Conservation (phyloP, 2,113 vertebrate species). For the Cettia cetti region DNA sequence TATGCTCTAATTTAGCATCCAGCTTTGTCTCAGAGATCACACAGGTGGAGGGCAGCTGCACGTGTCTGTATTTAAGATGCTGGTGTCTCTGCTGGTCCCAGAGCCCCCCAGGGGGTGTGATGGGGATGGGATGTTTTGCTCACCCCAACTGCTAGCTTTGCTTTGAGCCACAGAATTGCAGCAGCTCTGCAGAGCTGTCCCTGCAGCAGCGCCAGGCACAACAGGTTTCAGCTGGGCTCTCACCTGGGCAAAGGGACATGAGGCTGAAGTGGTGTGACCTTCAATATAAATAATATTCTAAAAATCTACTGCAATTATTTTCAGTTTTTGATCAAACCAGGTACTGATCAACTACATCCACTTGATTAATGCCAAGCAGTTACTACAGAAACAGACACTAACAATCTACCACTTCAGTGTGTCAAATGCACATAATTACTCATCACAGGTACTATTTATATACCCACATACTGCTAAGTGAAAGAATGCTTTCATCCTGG, state of each 20-base stretch:
- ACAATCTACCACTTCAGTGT: constrained; percentile 9
- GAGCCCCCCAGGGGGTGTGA: too few relatives aligned
- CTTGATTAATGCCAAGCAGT: background rate
- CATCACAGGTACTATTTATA: constrained; percentile 7
- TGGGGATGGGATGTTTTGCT: fast-evolving
- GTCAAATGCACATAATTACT: constrained; percentile 16
- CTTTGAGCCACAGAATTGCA: fast-evolving
- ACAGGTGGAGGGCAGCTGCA: fast-evolving
- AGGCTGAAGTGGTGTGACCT: background rate
- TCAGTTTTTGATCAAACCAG: background rate
- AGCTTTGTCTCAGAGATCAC: background rate
- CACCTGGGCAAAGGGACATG: background rate
- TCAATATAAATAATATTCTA: background rate
- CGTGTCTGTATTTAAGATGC: background rate
- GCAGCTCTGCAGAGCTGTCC: background rate
- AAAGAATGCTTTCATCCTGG: constrained; percentile 51
- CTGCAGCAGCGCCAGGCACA: fast-evolving
- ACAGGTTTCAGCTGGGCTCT: background rate
- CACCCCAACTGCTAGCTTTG: background rate
- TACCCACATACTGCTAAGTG: background rate
- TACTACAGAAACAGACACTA: background rate
- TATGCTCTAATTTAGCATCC: background rate
- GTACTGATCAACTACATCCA: background rate
- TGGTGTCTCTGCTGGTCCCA: background rate
- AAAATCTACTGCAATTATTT: background rate